These are phyloP conservation scores for Orthosia cruda DNA, from an alignment of 2,888 invertebrate species.

Conservation along the genomic window DNA sequence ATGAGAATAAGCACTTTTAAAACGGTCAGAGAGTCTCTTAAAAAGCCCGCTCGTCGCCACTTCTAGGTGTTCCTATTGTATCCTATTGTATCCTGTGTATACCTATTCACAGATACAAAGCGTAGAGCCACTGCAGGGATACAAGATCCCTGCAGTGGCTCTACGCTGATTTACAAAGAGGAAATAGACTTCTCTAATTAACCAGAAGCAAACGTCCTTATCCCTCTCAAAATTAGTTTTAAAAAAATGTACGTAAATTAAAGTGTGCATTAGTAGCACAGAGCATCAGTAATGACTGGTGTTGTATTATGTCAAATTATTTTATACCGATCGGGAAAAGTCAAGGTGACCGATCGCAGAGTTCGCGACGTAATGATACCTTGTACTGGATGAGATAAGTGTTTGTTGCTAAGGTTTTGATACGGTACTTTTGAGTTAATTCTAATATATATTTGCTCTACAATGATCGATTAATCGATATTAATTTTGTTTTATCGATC, in stretches of 20 bases:
- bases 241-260: constrained; percentile 71
- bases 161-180: neutral
- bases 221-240: neutral
- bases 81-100: too few relatives aligned
- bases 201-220: neutral
- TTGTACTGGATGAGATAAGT: constrained; percentile 39
- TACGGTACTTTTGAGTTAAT: constrained; percentile 17
- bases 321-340: constrained; percentile 89
- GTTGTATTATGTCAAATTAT: constrained; percentile 90
- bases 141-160: too few relatives aligned
- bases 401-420: constrained; percentile 68
- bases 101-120: too few relatives aligned
- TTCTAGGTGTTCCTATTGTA: too few relatives aligned
- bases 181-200: neutral
- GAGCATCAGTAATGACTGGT: constrained; percentile 84
- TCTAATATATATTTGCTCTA: too few relatives aligned
- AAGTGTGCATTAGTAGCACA: constrained; percentile 57
- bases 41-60: too few relatives aligned
- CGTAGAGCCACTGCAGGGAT: too few relatives aligned
- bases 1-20: too few relatives aligned
- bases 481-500: too few relatives aligned
- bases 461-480: too few relatives aligned
- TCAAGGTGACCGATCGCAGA: constrained; percentile 89
- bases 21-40: too few relatives aligned
- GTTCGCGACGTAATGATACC: constrained; percentile 79